Evolutionary conservation across 2,888 invertebrate species (phyloP), one percentile per base, ranked within the genome.

Genomic region (Drosophila silvestris): DNA sequence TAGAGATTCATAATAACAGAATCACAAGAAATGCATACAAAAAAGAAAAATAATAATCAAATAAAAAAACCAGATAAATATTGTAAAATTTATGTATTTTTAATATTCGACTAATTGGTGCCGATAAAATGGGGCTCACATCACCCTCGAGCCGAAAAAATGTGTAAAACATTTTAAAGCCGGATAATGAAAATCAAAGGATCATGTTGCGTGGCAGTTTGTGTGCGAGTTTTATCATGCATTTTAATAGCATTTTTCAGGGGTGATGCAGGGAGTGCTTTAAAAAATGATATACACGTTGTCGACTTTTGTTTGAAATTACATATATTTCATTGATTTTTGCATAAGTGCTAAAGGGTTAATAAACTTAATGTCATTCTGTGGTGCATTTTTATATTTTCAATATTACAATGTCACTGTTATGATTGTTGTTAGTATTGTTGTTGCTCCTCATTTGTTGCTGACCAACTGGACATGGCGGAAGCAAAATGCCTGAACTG

Each of bases 51-150:
- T 67, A 72, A 56, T 2, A n/a, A n/a, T n/a, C 5, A 10, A 2
- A 16, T 2, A 9, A 72, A 22, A 28, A 41, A 71, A 65, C 26
- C 63, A 64, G 53, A 39, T 57, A 79, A 81, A 83, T 68, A 75
- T 74, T 63, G 58, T 47, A 71, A 32, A 75, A 81, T 86, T 74
- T 67, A 90, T 89, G 77, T 78, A 82, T 83, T 75, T 86, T 86
- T 90, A 90, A 86, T 86, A 75, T 71, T 82, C 80, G 82, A 89
- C 86, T 90, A 86, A 86, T 90, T 86, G 91, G 77, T 68, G 76
- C 74, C 56, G 84, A 89, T 86, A 84, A 86, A 79, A 76, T 60
- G 70, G 61, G 59, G 58, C 71, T 67, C 52, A 30, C 51, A 58
- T 68, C 73, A 54, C 65, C 69, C 67, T 79, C 72, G 72, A 84